Evolutionary conservation across 2,113 vertebrate genomes (phyloP).

Genomic region (Hydropotes inermis): DNA sequence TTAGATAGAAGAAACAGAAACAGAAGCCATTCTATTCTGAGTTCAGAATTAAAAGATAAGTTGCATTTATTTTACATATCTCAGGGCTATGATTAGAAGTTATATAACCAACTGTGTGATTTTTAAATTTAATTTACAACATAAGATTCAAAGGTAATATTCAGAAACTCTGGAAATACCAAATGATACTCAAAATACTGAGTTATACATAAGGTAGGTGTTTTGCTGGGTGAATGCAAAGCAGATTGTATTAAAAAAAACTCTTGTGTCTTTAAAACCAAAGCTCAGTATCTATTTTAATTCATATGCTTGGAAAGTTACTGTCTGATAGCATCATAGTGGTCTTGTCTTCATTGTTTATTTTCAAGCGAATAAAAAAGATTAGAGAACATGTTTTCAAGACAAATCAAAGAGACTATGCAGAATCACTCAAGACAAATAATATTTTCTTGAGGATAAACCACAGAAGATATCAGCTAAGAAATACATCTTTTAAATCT

Average conservation of each 20-base stretch:
- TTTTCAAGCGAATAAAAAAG: slow-evolving; percentile 42
- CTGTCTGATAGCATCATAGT: background rate
- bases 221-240: background rate
- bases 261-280: background rate
- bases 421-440: slow-evolving; percentile 1
- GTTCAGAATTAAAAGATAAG: background rate
- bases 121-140: background rate
- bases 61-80: background rate
- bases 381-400: slow-evolving; percentile 1
- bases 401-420: slow-evolving; percentile 8
- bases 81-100: background rate
- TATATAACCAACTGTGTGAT: background rate
- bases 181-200: background rate
- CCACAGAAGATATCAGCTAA: background rate
- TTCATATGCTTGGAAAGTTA: background rate
- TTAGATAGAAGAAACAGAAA: background rate
- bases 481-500: slow-evolving; percentile 40
- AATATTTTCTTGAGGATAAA: slow-evolving; percentile 39
- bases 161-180: background rate
- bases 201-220: background rate
- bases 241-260: background rate
- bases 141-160: background rate
- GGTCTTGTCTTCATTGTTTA: background rate
- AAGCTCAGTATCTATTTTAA: background rate
- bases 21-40: slow-evolving; percentile 7